A percentile compares a stretch with the other conserved stretches of the same genome.
phyloP scores from a whole-genome alignment of 2,888 invertebrate species.

The Machimus rusticus region DNA sequence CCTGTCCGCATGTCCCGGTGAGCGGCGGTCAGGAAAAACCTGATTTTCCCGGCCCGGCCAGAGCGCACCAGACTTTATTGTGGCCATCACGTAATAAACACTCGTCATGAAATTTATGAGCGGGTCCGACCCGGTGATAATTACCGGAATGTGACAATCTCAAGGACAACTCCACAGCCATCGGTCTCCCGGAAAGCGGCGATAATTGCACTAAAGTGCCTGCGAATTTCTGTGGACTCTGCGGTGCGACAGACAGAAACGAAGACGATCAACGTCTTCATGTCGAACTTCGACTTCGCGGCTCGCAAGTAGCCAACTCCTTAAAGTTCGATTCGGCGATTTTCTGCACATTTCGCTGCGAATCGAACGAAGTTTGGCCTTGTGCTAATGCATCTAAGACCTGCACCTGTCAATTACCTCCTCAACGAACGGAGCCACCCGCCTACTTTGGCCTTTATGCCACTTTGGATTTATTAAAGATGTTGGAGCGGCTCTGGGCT shows the following conservation, averaged over 20 bases:
- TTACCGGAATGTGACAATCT: constrained; percentile 27
- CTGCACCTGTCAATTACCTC: neutral
- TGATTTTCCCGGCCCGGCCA: constrained; percentile 10
- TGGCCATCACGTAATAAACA: constrained; percentile 47
- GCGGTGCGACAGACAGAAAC: neutral
- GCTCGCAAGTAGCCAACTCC: neutral
- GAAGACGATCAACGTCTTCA: neutral
- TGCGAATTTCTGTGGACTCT: neutral
- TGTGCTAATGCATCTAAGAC: neutral
- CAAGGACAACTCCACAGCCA: constrained; percentile 18
- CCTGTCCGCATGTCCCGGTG: neutral
- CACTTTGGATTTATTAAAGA: neutral
- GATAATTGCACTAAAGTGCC: neutral
- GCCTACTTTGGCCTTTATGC: neutral
- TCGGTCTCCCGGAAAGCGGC: neutral
- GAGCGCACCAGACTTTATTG: constrained; percentile 37
- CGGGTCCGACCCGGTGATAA: constrained; percentile 30
- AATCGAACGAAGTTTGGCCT: neutral
- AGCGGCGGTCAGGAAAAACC: constrained; percentile 23
- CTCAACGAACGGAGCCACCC: neutral
- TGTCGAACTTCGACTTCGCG: neutral
- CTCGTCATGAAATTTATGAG: constrained; percentile 46
- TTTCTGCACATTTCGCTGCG: neutral
- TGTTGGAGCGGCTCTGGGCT: neutral
- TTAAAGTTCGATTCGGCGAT: neutral